Evolutionary conservation across 2,113 vertebrate species (phyloP).

Genomic region (Haliaeetus leucogaster): DNA sequence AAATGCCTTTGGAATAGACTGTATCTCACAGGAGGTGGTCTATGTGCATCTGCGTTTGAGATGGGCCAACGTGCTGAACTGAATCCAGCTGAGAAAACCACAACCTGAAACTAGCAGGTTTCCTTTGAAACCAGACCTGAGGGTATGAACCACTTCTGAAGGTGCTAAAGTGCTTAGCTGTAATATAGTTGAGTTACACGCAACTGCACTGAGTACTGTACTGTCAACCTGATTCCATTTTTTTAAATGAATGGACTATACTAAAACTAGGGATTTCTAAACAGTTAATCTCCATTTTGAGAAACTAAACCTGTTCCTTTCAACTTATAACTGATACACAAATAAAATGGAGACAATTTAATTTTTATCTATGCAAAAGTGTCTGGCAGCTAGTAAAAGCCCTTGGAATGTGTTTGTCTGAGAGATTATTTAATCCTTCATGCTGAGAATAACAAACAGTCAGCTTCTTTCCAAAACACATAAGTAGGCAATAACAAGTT

Average conservation of each 20-base stretch:
- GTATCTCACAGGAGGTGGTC: background rate
- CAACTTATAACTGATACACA: background rate
- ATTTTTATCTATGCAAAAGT: background rate
- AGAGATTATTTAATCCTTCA: background rate
- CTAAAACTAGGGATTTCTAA: background rate
- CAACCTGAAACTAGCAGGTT: background rate
- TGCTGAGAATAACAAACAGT: background rate
- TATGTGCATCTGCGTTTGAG: background rate
- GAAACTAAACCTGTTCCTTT: background rate
- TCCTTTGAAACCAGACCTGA: background rate
- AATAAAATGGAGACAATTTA: background rate
- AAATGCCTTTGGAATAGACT: background rate
- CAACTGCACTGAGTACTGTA: background rate
- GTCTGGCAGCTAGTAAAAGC: background rate
- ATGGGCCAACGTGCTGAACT: background rate
- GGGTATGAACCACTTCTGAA: background rate
- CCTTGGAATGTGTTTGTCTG: background rate
- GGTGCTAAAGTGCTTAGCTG: background rate
- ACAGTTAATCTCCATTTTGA: background rate
- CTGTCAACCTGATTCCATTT: background rate
- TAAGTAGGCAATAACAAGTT: background rate
- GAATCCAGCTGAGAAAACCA: background rate
- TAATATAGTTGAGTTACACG: background rate
- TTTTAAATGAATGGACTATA: background rate
- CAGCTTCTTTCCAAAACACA: constrained; percentile 21